These are phyloP conservation scores for Chaetodon auriga DNA, from an alignment of 2,113 vertebrate genomes.

Conservation along the genomic window DNA sequence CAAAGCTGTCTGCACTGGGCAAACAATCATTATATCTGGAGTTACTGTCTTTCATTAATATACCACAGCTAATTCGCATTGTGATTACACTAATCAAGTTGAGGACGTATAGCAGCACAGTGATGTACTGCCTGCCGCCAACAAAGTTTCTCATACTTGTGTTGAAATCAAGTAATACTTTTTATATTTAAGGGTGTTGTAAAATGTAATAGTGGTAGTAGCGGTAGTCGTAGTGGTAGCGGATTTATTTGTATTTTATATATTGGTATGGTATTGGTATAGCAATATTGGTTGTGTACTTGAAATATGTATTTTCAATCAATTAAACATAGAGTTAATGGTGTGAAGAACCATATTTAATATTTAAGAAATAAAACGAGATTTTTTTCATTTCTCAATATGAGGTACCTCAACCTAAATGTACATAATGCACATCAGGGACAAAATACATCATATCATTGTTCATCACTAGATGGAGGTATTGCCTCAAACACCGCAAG, in stretches of 20 bases:
- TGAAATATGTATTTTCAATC: background rate
- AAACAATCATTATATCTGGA: background rate
- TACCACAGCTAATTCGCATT: slow-evolving; percentile 1
- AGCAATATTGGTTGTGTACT: background rate
- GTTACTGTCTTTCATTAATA: no score
- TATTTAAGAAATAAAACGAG: background rate
- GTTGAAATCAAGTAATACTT: background rate
- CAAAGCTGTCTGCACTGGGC: background rate
- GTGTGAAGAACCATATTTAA: background rate
- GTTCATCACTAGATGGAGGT: slow-evolving; percentile 63
- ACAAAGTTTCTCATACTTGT: background rate
- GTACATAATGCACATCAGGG: background rate
- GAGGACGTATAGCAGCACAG: background rate
- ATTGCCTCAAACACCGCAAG: background rate
- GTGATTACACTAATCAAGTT: background rate
- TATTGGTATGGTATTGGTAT: background rate
- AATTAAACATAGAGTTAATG: background rate
- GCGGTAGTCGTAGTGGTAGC: background rate
- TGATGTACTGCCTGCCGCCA: background rate
- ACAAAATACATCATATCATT: background rate
- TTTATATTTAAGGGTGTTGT: background rate
- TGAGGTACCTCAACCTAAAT: background rate
- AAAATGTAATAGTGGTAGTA: background rate
- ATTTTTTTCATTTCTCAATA: background rate
- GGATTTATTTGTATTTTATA: background rate